Conservation (phyloP, 2,113 vertebrate species). For the Dipodomys stephensi region DNA sequence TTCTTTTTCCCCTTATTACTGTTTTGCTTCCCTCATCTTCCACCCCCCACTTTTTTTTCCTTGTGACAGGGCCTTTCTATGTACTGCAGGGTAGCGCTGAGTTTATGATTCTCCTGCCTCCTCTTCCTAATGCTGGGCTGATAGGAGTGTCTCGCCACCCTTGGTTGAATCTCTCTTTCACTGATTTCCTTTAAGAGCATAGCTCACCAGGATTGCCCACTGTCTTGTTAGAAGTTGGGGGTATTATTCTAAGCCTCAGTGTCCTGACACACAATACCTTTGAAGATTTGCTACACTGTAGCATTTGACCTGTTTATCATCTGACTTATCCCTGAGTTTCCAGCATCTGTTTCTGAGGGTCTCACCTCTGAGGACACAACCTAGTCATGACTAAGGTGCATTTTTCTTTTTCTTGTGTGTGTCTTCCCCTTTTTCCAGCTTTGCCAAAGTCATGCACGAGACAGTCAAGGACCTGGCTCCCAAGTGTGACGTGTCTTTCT, state of each 20-base stretch:
- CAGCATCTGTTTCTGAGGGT: background rate
- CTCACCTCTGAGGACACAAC: background rate
- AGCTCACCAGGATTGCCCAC: background rate
- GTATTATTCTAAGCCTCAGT: background rate
- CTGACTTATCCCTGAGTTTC: background rate
- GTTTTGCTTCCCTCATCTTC: background rate
- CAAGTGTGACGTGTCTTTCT: slow-evolving; percentile 93
- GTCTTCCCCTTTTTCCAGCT: slow-evolving; percentile 85
- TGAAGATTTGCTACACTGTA: background rate
- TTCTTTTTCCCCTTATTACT: background rate
- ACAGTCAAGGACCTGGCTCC: slow-evolving; percentile 93
- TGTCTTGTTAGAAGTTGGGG: background rate
- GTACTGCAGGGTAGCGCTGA: too few species aligned
- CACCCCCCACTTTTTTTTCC: too few species aligned
- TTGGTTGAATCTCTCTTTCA: background rate
- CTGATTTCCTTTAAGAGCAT: slow-evolving; percentile 9
- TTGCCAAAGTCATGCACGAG: slow-evolving; percentile 92
- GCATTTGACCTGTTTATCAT: background rate
- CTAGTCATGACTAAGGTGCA: background rate
- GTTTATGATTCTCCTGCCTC: too few species aligned
- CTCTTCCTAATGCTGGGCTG: too few species aligned
- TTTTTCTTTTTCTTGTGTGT: background rate
- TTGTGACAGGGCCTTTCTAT: too few species aligned
- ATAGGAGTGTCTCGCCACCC: too few species aligned
- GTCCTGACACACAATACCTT: background rate